Percentiles rank a stretch among this genome's conserved stretches.
phyloP scores from a whole-genome alignment of 2,888 invertebrate genomes.

The Lycaena phlaeas region DNA sequence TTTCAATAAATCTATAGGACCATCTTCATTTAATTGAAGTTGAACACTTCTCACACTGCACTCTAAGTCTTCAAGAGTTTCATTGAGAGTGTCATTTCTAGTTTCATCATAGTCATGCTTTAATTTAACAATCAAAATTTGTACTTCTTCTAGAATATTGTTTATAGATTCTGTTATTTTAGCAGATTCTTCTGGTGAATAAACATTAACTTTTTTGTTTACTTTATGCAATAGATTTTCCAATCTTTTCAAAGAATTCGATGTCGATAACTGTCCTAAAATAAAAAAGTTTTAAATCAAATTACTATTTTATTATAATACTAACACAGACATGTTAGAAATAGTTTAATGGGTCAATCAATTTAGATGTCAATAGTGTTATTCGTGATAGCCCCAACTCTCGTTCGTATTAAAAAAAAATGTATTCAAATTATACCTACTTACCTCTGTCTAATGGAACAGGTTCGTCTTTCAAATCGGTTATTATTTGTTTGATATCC shows the following conservation, averaged over 20 bases:
- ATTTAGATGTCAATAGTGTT: too few relatives aligned
- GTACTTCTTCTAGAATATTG: conserved; percentile 57
- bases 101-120: conserved; percentile 49
- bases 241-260: conserved; percentile 35
- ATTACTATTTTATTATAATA: not conserved
- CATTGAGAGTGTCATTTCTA: conserved; percentile 50
- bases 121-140: conserved; percentile 57
- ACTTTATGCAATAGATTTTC: conserved; percentile 43
- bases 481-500: not conserved
- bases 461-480: not conserved
- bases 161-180: conserved; percentile 40
- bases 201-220: conserved; percentile 33
- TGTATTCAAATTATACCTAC: too few relatives aligned
- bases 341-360: too few relatives aligned
- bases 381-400: too few relatives aligned
- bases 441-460: not conserved
- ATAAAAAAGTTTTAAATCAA: not conserved
- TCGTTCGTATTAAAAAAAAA: too few relatives aligned
- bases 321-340: too few relatives aligned
- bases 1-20: conserved; percentile 46
- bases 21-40: conserved; percentile 55
- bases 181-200: conserved; percentile 22
- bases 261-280: not conserved
- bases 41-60: conserved; percentile 66
- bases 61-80: conserved; percentile 66